A percentile compares a stretch with the other conserved stretches of the same genome.
phyloP scores from a whole-genome alignment of 2,888 invertebrate species.

The Galeopsomyia nigrocyanea region DNA sequence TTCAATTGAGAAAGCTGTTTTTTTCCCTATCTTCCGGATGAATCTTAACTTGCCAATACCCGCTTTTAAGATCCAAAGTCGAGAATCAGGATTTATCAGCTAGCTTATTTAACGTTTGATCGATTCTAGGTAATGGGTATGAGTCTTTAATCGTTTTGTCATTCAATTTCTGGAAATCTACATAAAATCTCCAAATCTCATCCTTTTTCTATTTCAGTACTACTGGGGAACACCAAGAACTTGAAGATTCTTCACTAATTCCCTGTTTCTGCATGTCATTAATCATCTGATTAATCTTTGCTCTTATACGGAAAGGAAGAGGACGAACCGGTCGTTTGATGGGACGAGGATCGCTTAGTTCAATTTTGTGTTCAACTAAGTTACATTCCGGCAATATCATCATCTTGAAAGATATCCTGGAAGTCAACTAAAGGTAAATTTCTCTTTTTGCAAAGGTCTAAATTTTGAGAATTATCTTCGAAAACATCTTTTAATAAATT shows the following conservation, averaged over 20 bases:
- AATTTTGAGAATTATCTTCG: background rate
- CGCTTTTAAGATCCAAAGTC: no score
- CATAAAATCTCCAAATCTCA: conserved; percentile 26
- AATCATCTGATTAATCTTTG: background rate
- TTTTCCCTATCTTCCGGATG: no score
- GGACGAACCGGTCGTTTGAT: background rate
- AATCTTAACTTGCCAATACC: no score
- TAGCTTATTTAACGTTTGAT: conserved; percentile 52
- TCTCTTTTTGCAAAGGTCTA: background rate
- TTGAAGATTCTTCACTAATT: conserved; percentile 20
- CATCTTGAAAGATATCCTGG: conserved; percentile 11
- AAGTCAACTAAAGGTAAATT: background rate
- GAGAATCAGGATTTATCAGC: conserved; percentile 53
- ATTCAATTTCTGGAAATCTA: no score
- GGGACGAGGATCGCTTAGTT: background rate
- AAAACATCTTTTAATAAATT: no score
- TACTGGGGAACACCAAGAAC: conserved; percentile 28
- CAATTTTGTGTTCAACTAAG: conserved; percentile 1
- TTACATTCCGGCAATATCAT: conserved; percentile 12
- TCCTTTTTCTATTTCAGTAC: conserved; percentile 34
- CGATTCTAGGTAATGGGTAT: conserved; percentile 31
- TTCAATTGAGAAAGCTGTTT: conserved; percentile 42
- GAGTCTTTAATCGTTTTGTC: no score
- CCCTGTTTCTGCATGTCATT: conserved; percentile 8
- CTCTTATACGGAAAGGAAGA: background rate